Percentiles rank a stretch among this genome's conserved stretches.
phyloP scores from a whole-genome alignment of 23 tunicate species.

The Halocynthia aurantium region DNA sequence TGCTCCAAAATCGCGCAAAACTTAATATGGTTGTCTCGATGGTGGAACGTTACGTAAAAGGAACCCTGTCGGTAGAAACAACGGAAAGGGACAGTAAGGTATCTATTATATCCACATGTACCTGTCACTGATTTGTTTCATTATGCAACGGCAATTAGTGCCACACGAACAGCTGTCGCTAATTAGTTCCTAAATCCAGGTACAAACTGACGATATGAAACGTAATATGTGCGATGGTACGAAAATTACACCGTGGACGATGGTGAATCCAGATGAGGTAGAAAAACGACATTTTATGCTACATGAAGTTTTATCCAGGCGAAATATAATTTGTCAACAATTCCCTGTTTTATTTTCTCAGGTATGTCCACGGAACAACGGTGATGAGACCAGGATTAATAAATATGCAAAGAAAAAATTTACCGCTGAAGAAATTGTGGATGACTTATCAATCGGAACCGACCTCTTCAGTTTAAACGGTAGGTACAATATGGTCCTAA shows the following conservation, averaged over 20 bases:
- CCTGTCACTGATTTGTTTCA: too few species aligned
- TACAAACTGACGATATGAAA: too few species aligned
- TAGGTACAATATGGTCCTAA: background rate
- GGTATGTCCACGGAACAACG: conserved; percentile 23
- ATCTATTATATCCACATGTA: too few species aligned
- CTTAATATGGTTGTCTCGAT: conserved; percentile 29
- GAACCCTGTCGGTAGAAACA: background rate
- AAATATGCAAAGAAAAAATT: conserved; percentile 3
- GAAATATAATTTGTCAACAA: background rate
- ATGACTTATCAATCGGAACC: background rate
- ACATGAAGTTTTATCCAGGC: background rate
- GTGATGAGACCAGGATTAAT: background rate
- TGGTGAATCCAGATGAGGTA: conserved; percentile 50
- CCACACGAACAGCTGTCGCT: too few species aligned
- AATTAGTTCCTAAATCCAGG: too few species aligned
- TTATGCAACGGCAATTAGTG: too few species aligned
- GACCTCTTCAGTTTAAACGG: background rate
- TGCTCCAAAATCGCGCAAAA: conserved; percentile 20
- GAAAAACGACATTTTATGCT: background rate
- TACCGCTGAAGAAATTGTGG: conserved; percentile 6
- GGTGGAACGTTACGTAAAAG: conserved; percentile 27
- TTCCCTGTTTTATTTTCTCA: background rate
- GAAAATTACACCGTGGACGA: conserved; percentile 32
- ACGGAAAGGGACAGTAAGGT: too few species aligned
- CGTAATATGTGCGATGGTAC: background rate